Evolutionary conservation across 2,888 invertebrate species (phyloP), one percentile per base, ranked within the genome.

Genomic region (Neoscelio sp.): DNA sequence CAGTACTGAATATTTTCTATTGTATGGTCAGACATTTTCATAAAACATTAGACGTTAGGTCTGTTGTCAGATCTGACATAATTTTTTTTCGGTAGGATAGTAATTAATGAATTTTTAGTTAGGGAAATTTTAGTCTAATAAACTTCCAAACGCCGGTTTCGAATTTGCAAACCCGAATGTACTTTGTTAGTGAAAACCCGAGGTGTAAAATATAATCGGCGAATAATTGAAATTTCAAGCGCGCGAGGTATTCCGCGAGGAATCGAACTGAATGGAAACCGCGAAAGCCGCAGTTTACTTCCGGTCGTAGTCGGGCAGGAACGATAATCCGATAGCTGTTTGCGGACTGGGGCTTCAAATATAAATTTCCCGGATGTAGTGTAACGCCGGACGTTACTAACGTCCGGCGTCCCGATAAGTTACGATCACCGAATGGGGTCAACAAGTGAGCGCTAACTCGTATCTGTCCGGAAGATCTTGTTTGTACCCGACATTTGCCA

Each of bases 371-470:
- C 74, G 52, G 77, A 77, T 68, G 70, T 71, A 79, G 65, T 79
- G 65, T 75, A 78, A 64, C 64, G 35, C 68, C 76, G 65, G 64
- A 65, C 70, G 77, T 70, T 64, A 50, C 28, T 52, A 70, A 70
- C 78, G 67, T 60, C 60, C 52, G 48, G 62, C 35, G n/a, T 18
- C 33, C 23, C 73, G 20, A 54, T 78, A 78, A 78, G 82, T 86
- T 83, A 82, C 83, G 82, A 82, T 70, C 75, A 78, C 65, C 75
- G 80, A 85, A 85, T 78, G 83, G 80, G 88, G 87, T 86, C 85
- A 87, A 88, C 87, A 88, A 88, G 87, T 86, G 87, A 86, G 83
- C 85, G 78, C 85, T 87, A 84, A 86, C 85, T 87, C 86, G 85
- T 87, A 87, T 88, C 86, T 81, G 80, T 80, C 82, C 79, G 73